Conservation (phyloP, 2,888 invertebrate genomes). For the Polietes domitor region DNA sequence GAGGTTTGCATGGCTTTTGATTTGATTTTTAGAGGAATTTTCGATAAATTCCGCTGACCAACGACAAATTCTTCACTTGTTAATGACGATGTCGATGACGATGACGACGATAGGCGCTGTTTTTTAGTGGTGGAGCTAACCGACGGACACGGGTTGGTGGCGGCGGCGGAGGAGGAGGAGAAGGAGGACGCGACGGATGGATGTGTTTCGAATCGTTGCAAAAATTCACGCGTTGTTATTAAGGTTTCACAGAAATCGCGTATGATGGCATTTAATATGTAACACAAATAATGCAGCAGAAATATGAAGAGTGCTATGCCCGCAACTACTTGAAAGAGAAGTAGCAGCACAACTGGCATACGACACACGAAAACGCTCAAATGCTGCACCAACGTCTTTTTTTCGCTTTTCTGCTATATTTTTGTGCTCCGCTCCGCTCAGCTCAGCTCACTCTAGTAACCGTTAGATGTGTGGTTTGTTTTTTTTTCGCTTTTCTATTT, state of each 20-base stretch:
- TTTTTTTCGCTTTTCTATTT: neutral
- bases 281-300: conserved; percentile 81
- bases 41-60: conserved; percentile 54
- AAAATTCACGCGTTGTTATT: conserved; percentile 65
- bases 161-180: neutral
- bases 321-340: conserved; percentile 81
- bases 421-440: too few species aligned
- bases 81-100: conserved; percentile 22
- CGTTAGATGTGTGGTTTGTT: conserved; percentile 49
- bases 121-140: conserved; percentile 15
- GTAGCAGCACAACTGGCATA: conserved; percentile 79
- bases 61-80: conserved; percentile 28
- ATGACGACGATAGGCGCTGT: neutral
- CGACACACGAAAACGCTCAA: conserved; percentile 69
- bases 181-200: neutral
- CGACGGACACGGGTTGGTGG: neutral
- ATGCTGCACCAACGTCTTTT: conserved; percentile 33
- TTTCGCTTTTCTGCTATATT: conserved; percentile 40
- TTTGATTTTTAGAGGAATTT: conserved; percentile 62
- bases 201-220: conserved; percentile 53
- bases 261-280: conserved; percentile 81
- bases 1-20: conserved; percentile 83
- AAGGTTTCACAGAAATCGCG: conserved; percentile 71
- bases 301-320: conserved; percentile 81
- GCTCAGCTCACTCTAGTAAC: conserved; percentile 62